Conservation (phyloP, 2,888 invertebrate species). For the Cerastoderma edule region DNA sequence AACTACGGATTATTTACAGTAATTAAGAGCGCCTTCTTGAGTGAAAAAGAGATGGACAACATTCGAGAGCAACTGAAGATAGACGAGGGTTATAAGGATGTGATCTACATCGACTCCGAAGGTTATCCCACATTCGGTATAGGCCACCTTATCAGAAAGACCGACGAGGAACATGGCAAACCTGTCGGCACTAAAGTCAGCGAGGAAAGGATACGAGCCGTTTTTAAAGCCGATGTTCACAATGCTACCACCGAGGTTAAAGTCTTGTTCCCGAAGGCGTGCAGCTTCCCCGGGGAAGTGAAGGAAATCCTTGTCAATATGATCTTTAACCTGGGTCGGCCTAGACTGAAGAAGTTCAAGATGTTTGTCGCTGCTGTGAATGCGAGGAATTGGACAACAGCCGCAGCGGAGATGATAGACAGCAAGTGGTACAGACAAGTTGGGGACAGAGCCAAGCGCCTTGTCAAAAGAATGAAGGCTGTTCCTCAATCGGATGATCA, state of each 20-base stretch:
- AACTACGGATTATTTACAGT: too few species aligned
- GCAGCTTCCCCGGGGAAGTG: constrained; percentile 17
- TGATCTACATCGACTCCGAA: background rate
- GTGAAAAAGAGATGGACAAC: too few species aligned
- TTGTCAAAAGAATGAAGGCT: constrained; percentile 26
- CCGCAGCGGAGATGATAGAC: constrained; percentile 24
- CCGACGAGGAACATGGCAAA: constrained; percentile 22
- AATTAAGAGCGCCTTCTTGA: too few species aligned
- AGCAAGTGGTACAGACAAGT: constrained; percentile 20
- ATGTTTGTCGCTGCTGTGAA: constrained; percentile 16
- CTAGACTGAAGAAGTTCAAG: background rate
- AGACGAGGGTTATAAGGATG: constrained; percentile 1
- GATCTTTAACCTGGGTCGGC: constrained; percentile 24
- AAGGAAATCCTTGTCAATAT: constrained; percentile 24
- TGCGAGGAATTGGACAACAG: constrained; percentile 17
- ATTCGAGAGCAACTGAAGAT: too few species aligned
- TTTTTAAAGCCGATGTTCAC: constrained; percentile 3
- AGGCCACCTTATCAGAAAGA: constrained; percentile 21
- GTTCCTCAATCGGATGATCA: too few species aligned
- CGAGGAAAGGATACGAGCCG: constrained; percentile 4
- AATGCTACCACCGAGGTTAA: background rate
- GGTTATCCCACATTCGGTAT: constrained; percentile 25
- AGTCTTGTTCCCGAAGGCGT: background rate
- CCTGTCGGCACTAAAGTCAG: constrained; percentile 1
- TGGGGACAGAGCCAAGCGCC: constrained; percentile 11